Evolutionary conservation across 2,797 vertebrate genomes (phyloP).

Genomic region (Gorsachius magnificus): DNA sequence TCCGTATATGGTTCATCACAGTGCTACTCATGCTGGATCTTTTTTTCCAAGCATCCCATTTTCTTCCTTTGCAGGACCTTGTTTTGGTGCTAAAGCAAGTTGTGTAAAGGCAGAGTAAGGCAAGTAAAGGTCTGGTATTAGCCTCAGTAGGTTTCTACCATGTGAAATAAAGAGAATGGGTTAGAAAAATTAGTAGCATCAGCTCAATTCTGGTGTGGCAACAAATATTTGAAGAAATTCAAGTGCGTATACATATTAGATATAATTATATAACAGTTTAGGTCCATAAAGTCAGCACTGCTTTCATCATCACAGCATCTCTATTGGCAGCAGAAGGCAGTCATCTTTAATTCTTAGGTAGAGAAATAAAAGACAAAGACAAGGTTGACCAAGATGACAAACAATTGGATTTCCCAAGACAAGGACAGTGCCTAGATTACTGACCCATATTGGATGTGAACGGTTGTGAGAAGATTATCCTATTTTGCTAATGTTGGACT

Average conservation of each 20-base stretch:
- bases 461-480: neutral
- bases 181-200: neutral
- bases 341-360: neutral
- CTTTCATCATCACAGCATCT: neutral
- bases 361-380: neutral
- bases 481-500: neutral
- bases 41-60: neutral
- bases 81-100: neutral
- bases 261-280: neutral
- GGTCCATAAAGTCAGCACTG: neutral
- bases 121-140: neutral
- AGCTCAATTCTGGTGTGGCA: neutral
- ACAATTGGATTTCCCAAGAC: neutral
- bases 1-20: neutral
- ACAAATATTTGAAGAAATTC: neutral
- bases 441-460: neutral
- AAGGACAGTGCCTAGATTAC: neutral
- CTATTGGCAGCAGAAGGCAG: neutral
- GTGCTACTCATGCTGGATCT: neutral
- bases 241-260: neutral
- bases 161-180: neutral
- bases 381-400: neutral
- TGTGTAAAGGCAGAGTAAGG: neutral
- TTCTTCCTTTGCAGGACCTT: neutral
- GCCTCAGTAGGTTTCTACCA: neutral